Base-by-base conservation (phyloP, 2,888 invertebrate species). In the Unio pictorum region DNA sequence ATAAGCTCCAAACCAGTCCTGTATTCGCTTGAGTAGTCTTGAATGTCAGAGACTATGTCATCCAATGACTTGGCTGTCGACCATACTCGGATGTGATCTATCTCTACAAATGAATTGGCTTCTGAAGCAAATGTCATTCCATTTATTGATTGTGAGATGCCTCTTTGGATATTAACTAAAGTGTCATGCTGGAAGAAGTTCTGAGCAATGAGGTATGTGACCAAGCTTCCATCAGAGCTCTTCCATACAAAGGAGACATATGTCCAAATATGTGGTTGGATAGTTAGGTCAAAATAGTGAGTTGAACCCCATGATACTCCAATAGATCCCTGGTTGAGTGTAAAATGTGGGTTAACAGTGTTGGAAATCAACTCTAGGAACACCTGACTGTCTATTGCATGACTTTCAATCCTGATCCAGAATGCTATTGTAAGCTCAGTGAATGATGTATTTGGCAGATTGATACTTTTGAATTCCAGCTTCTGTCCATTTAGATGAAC, bases 41-140 rank as follows among this genome's bases (percentile, higher is more conserved):
- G 61, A 69, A 76, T 73, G 55, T 80, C 78, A 26, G 64, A 54
- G 0, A 70, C 66, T 1, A 79, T 70, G 6, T 74, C 72, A 11
- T 71, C 66, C 4, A 76, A 63, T 20, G 80, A 66, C 64, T 78
- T 76, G 1, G 64, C 67, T 7, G 55, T 61, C 20, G 74, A 74
- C 84, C 84, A 84, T 3, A 74, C 34, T 57, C 81, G 56, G 17
- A 81, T 30, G 54, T 79, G 70, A 57, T 84, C 84, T 18, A 84
- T 34, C 61, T 78, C 74, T 11, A 82, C 59, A 15, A 30, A 54
- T 15, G 64, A 61, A 28, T 58, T 5, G 0, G 23, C 26, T 8
- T 61, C 57, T 61, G 68, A 69, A 1, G 20, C 26, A 5, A 75
- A 18, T 11, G 61, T 60, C 18, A 78, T 58, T 17, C 59, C 28